Conservation (phyloP, 2,888 invertebrate species). For the Gasteruption jaculator region DNA sequence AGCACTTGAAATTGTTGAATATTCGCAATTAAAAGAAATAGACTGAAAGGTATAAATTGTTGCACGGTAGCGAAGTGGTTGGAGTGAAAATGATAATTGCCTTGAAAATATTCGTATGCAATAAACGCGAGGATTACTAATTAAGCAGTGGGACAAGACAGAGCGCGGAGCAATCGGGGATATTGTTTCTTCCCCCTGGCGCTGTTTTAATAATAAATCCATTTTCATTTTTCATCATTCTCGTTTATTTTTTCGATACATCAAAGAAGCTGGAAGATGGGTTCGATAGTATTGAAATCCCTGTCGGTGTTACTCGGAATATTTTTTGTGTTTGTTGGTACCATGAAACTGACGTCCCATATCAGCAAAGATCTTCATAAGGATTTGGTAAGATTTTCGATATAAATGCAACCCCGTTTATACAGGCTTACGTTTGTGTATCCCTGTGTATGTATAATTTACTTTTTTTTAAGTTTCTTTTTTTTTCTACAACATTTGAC, state of each 20-base stretch:
- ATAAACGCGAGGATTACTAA: too few relatives aligned
- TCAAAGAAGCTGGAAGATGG: conserved; percentile 48
- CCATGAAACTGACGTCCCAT: conserved; percentile 85
- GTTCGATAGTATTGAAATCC: conserved; percentile 82
- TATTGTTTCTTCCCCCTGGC: too few relatives aligned
- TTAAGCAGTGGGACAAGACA: too few relatives aligned
- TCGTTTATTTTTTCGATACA: conserved; percentile 2
- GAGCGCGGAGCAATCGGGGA: too few relatives aligned
- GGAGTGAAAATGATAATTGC: conserved; percentile 18
- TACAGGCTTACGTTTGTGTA: too few relatives aligned
- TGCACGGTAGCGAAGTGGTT: too few relatives aligned
- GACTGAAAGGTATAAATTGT: too few relatives aligned
- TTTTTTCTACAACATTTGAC: not conserved
- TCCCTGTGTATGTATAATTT: too few relatives aligned
- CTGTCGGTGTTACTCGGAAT: conserved; percentile 87
- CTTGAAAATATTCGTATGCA: conserved; percentile 17
- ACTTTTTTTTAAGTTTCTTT: not conserved
- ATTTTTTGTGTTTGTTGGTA: conserved; percentile 93
- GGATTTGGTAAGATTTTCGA: conserved; percentile 94
- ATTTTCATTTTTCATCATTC: not conserved
- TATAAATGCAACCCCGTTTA: not conserved
- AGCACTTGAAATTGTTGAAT: too few relatives aligned
- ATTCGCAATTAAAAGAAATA: too few relatives aligned
- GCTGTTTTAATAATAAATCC: too few relatives aligned
- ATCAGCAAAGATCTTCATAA: conserved; percentile 93